Evolutionary conservation across 1,140 invertebrate genomes (phyloP).

Genomic region (Oedothorax gibbosus): DNA sequence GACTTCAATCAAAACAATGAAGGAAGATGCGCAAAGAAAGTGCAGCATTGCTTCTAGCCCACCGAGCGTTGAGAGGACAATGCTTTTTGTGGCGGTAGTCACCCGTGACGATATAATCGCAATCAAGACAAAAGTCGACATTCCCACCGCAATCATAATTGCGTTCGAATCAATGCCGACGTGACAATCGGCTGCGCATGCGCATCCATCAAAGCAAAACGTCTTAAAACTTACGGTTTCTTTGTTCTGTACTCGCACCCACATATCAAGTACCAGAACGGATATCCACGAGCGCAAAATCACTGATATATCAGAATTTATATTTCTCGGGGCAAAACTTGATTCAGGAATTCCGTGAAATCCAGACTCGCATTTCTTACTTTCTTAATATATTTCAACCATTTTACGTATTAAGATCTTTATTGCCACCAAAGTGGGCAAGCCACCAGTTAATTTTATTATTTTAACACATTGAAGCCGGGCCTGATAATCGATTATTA

Average conservation of each 20-base stretch:
- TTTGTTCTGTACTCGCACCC: neutral
- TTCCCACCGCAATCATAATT: conserved; percentile 56
- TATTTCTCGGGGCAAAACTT: too few species aligned
- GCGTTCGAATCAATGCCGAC: conserved; percentile 13
- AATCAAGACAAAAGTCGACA: conserved; percentile 53
- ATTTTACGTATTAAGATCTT: neutral
- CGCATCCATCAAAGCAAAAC: conserved; percentile 52
- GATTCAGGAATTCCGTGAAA: neutral
- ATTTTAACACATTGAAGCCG: too few species aligned
- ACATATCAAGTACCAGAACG: neutral
- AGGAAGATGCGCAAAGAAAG: conserved; percentile 48
- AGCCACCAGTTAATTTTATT: too few species aligned
- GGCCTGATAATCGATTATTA: too few species aligned
- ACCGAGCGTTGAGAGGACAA: conserved; percentile 45
- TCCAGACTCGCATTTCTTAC: neutral
- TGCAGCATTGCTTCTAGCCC: conserved; percentile 47
- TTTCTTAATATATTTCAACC: neutral
- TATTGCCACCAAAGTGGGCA: neutral
- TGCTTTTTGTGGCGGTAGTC: conserved; percentile 49
- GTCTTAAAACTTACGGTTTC: conserved; percentile 7
- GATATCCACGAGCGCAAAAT: neutral
- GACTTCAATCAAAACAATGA: conserved; percentile 36
- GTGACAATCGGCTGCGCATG: conserved; percentile 47
- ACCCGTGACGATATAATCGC: conserved; percentile 52
- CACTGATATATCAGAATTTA: neutral